Evolutionary conservation across 2,888 invertebrate species (phyloP).

Genomic region (Drosophila falleni): DNA sequence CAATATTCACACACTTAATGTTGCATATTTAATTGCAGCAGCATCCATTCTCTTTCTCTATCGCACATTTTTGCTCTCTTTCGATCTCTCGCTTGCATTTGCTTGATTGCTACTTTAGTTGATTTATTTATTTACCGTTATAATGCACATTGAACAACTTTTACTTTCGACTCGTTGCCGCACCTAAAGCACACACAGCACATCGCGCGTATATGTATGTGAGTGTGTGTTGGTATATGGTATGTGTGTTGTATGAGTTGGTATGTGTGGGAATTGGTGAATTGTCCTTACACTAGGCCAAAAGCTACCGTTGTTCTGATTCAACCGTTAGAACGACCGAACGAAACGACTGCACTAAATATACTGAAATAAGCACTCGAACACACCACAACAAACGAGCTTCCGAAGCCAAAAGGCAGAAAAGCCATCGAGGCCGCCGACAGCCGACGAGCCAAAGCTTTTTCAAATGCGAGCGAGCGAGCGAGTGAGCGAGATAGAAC

Average conservation of each 20-base stretch:
- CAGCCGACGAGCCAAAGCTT: constrained; percentile 53
- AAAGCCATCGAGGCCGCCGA: constrained; percentile 37
- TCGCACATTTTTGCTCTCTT: not conserved
- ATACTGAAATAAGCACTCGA: constrained; percentile 75
- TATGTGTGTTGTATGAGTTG: constrained; percentile 18
- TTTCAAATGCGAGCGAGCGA: constrained; percentile 31
- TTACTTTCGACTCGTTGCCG: constrained; percentile 66
- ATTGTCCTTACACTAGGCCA: constrained; percentile 59
- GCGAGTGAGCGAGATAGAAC: constrained; percentile 10
- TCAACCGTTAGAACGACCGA: constrained; percentile 77
- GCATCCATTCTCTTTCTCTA: not conserved
- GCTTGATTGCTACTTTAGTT: constrained; percentile 25
- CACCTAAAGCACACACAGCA: constrained; percentile 57
- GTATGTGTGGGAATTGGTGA: constrained; percentile 33
- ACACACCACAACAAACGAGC: constrained; percentile 45
- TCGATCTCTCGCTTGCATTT: constrained; percentile 4
- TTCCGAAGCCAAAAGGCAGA: constrained; percentile 37
- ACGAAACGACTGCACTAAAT: constrained; percentile 83
- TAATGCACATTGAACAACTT: constrained; percentile 60
- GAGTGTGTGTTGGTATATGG: not conserved
- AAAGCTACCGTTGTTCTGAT: constrained; percentile 35
- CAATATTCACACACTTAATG: constrained; percentile 42
- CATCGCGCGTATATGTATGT: constrained; percentile 15
- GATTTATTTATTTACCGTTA: constrained; percentile 66
- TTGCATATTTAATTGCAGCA: constrained; percentile 38